Evolutionary conservation across 2,113 vertebrate species (phyloP), one percentile per base, ranked within the genome.

Genomic region (Oxyruncus cristatus): DNA sequence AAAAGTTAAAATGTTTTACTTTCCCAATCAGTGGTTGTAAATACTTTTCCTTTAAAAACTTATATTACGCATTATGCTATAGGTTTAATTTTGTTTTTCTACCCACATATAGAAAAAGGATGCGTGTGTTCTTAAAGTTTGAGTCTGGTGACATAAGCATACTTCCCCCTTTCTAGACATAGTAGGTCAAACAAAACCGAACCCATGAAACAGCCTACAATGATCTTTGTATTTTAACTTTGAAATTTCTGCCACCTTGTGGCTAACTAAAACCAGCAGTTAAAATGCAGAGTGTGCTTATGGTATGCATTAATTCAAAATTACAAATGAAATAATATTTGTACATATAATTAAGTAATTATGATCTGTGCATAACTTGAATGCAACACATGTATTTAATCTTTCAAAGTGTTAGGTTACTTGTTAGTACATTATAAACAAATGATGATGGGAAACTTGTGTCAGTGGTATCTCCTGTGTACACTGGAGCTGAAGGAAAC

Each of bases 241-340:
- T 62, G 97, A 95, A 97, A 90, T 98, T 97, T 93, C 96, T 98
- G 97, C 98, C 97, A 98, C 97, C 98, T 98, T 97, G 97, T 98
- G 98, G 97, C 88, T 96, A 87, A 86, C 81, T 91, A 70, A 85
- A 93, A 88, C 55, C 52, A 89, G 50, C 58, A 84, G 37, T 74
- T 94, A 71, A 63, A 22, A 78, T 71, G 62, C 82, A 47, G 59
- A 20, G 30, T 14, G 14, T 85, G 66, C 73, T 96, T 75, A 83
- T 70, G 91, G 95, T 86, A 92, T 66, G 73, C 37, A 74, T 89
- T 92, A 68, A 70, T 93, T 93, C 61, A 56, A 70, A 95, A 95
- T 89, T 94, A 93, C 83, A 93, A 95, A 92, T 92, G 86, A 91
- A 95, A 96, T 83, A 93, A 96, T 89, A 93, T 93, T 96, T 97